Evolutionary conservation across 1,140 invertebrate genomes (phyloP).

Genomic region (Mactra quadrangularis): DNA sequence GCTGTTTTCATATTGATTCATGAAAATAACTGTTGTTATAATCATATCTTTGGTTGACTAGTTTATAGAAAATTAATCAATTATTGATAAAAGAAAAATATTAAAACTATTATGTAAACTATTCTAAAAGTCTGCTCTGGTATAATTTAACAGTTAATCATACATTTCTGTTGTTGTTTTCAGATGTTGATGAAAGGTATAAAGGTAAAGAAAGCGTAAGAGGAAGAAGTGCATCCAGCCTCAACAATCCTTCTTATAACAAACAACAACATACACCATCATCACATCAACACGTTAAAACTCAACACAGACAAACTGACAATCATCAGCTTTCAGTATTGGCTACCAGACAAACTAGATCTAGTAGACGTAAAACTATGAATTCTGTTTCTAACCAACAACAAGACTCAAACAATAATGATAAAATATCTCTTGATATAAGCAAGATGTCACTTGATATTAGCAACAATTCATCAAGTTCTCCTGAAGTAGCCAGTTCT

Average conservation of each 20-base stretch:
- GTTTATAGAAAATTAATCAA: not conserved
- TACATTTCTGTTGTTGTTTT: not conserved
- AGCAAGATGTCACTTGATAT: no score
- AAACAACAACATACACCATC: not conserved
- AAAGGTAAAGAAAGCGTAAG: not conserved
- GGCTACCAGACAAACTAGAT: not conserved
- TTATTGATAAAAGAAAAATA: not conserved
- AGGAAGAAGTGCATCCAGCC: slow-evolving; percentile 35
- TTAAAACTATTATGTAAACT: not conserved
- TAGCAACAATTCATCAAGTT: no score
- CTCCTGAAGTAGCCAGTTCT: no score
- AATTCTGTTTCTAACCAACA: not conserved
- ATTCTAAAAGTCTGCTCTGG: not conserved
- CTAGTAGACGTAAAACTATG: not conserved
- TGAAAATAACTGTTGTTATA: no score
- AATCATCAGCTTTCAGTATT: not conserved
- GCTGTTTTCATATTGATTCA: no score
- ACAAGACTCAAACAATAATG: not conserved
- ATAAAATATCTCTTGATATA: not conserved
- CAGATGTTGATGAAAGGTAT: not conserved
- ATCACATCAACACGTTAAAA: not conserved
- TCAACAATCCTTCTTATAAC: slow-evolving; percentile 5
- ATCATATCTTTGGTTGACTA: no score
- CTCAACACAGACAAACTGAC: slow-evolving; percentile 1
- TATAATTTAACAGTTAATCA: not conserved